A percentile compares a stretch with the other conserved stretches of the same genome.
phyloP scores from a whole-genome alignment of 37 sponge, comb jelly and placozoan species.

The Hormiphora californensis region DNA sequence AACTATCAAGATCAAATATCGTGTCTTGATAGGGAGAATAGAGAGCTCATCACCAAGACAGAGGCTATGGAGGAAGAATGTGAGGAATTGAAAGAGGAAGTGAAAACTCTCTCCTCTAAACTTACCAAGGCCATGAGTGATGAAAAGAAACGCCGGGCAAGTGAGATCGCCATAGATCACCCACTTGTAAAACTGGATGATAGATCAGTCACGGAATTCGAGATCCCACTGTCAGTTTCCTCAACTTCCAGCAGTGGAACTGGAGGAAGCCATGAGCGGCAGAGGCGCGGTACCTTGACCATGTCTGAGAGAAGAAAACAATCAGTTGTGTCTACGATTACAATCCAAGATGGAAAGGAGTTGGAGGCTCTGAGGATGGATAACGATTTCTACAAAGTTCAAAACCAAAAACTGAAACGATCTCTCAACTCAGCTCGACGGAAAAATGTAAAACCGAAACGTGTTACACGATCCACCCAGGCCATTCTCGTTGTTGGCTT shows the following conservation, averaged over 20 bases:
- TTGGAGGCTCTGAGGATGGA: conserved; percentile 18
- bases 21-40: neutral
- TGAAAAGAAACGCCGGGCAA: neutral
- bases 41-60: conserved; percentile 1
- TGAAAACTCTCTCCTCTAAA: neutral
- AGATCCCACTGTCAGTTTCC: neutral
- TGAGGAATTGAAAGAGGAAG: conserved; percentile 28
- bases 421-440: neutral
- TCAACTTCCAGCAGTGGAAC: neutral
- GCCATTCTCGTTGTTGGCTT: too few species aligned
- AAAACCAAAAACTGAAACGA: neutral
- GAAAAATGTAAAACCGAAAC: neutral
- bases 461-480: neutral
- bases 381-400: neutral
- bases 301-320: neutral
- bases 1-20: conserved; percentile 18
- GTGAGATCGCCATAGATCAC: neutral
- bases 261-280: neutral
- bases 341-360: conserved; percentile 40
- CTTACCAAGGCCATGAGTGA: neutral
- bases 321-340: conserved; percentile 20
- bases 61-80: neutral
- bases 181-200: conserved; percentile 13
- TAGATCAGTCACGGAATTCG: neutral
- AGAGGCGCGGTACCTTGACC: neutral